Evolutionary conservation across 2,797 vertebrate genomes (phyloP), one percentile per base, ranked within the genome.

Genomic region (Graptemys geographica): DNA sequence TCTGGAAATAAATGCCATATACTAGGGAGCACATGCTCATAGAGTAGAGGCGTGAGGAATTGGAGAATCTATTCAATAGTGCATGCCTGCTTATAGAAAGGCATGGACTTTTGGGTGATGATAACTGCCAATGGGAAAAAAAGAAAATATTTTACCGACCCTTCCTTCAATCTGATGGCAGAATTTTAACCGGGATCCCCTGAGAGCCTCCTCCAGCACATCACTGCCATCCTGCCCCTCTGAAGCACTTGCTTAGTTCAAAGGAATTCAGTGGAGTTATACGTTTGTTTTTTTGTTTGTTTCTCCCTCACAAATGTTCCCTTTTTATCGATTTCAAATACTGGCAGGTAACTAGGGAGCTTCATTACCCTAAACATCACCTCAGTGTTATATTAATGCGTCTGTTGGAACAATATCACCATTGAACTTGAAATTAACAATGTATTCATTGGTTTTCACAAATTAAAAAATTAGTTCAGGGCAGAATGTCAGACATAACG

Each of bases 241-340:
- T 9, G 4, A 81, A 88, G 81, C 83, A 12, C 21, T 88, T 79
- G 87, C 49, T 8, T 81, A 82, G 13, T 12, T 95, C 21, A 86
- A 79, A 31, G 4, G 2, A 25, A 76, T 94, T 90, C 72, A 82
- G n/a, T 94, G 37, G 69, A 72, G 18, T 11, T 31, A 65, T 31
- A 19, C 3, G 9, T n/a, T 82, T 12, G 1, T 0, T 0, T 55
- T 55, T 12, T 1, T 10, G 1, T 25, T 41, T 1, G 0, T 91
- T 88, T 83, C 8, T 78, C 37, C 10, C 33, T 79, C 57, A 10
- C 11, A 74, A 83, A 90, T 0, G 0, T 52, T 51, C 11, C 9
- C 31, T 84, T 91, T 84, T 79, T 53, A 93, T 90, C 81, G 59
- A 28, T 79, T 27, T 2, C 44, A 87, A 15, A 4, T 57, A 4